Base-by-base conservation (phyloP, 2,888 invertebrate genomes). In the Pyrrhosoma nymphula region DNA sequence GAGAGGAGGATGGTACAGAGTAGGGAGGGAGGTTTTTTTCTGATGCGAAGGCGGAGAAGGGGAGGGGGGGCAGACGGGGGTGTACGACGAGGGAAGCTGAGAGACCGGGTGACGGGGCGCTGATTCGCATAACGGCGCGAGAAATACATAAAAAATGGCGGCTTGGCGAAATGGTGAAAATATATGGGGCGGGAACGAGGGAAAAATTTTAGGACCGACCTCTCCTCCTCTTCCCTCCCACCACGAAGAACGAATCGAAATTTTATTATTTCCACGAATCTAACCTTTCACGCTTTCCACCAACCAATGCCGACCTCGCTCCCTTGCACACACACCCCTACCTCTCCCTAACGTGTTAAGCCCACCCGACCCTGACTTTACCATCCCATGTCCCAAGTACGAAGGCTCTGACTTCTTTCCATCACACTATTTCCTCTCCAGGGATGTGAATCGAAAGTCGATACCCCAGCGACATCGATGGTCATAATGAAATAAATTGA, bases 81-180 rank as follows among this genome's bases (percentile, higher is more conserved):
- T 30, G 82, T 26, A 18, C 47, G 8, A n/a, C n/a, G n/a, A 30
- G 56, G 35, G 60, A 56, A n/a, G 35, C 56, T 47, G 47, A 8
- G 47, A 39, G 23, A 88, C 56, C 39, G 26, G 63, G 30, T 56
- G 56, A 88, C 82, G 89, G 69, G 69, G 69, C 69, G 47, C 93
- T 93, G 93, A 93, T 93, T 93, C 93, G 82, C 82, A 88, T 88
- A 95, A 95, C 88, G 88, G 63, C 95, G 56, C 39, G 56, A 12
- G 56, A 55, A 90, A 93, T 93, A 93, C 82, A 88, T 56, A 95
- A 95, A 95, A 88, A 95, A 95, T 55, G 39, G 60, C 30, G 39
- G 56, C 35, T 35, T 60, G 95, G 95, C 60, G 60, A 88, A 95
- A 88, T 60, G 95, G 82, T 47, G 56, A 88, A 95, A 95, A 88